Percentiles rank a stretch among this genome's conserved stretches.
phyloP scores from a whole-genome alignment of 1,140 invertebrate genomes.

The Drosophila neocordata region DNA sequence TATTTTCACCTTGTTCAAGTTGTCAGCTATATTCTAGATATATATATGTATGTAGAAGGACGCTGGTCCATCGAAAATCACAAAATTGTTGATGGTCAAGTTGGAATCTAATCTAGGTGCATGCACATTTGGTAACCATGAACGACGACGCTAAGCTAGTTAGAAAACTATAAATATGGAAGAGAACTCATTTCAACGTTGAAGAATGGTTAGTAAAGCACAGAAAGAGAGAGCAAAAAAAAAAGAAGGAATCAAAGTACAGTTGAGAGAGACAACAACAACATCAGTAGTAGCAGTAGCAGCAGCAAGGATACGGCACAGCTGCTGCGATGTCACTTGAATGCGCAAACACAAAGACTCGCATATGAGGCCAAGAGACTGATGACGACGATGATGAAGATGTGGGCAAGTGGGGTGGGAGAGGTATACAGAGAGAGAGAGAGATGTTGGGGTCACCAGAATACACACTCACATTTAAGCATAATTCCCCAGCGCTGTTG shows the following conservation, averaged over 20 bases:
- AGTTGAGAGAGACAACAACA: constrained; percentile 39
- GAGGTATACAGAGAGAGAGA: not conserved
- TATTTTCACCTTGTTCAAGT: no score
- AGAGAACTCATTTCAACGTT: constrained; percentile 47
- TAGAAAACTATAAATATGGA: constrained; percentile 63
- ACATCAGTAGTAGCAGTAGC: constrained; percentile 17
- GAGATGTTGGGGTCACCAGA: constrained; percentile 23
- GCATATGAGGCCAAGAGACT: constrained; percentile 60
- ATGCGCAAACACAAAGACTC: constrained; percentile 76
- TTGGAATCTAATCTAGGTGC: not conserved
- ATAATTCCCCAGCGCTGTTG: constrained; percentile 49
- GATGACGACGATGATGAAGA: constrained; percentile 49
- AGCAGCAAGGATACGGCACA: constrained; percentile 28
- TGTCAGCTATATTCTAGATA: no score
- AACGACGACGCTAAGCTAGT: constrained; percentile 39
- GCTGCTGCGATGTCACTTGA: constrained; percentile 68
- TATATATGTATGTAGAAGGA: not conserved
- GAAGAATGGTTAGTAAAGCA: constrained; percentile 28
- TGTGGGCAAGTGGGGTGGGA: constrained; percentile 19
- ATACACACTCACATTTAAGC: constrained; percentile 24
- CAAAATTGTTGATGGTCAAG: not conserved
- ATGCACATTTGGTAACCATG: constrained; percentile 20
- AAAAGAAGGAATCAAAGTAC: constrained; percentile 19
- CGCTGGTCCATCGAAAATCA: not conserved
- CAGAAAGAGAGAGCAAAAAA: not conserved